phyloP scores from a whole-genome alignment of 2,113 vertebrate species.

The Spheniscus mendiculus region DNA sequence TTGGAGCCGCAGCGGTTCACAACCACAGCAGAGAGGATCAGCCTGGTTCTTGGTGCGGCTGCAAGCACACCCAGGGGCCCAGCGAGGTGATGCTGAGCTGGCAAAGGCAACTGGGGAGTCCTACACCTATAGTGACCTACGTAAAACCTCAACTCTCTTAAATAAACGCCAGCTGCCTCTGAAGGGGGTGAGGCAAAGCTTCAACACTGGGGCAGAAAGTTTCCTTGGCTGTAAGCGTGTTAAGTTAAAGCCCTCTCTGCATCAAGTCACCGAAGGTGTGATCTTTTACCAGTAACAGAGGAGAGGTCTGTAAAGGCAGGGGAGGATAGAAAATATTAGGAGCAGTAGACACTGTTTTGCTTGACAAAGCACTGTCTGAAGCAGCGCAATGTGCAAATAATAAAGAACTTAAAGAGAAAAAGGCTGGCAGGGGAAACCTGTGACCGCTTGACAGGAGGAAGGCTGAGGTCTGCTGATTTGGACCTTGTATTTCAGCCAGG shows the following conservation, averaged over 20 bases:
- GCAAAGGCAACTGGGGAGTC: background rate
- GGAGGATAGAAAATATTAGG: background rate
- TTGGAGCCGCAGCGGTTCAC: background rate
- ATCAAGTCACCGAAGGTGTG: accelerated
- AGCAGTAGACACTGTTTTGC: background rate
- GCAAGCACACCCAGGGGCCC: background rate
- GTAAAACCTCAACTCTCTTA: background rate
- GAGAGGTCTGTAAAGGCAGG: background rate
- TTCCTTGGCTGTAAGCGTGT: accelerated
- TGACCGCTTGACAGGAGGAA: background rate
- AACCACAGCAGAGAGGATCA: accelerated
- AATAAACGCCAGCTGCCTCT: background rate
- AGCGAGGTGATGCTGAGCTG: background rate
- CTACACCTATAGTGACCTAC: background rate
- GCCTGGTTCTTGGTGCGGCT: accelerated
- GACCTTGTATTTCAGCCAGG: background rate
- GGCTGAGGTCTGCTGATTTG: background rate
- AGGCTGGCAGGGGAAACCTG: background rate
- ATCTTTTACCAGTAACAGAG: background rate
- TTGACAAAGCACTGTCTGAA: background rate
- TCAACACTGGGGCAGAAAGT: background rate
- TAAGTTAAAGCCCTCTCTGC: background rate
- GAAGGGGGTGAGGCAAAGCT: background rate
- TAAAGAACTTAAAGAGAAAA: background rate
- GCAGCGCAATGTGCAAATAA: background rate